Conservation (phyloP, 2,113 vertebrate species). For the Amazona vittata region DNA sequence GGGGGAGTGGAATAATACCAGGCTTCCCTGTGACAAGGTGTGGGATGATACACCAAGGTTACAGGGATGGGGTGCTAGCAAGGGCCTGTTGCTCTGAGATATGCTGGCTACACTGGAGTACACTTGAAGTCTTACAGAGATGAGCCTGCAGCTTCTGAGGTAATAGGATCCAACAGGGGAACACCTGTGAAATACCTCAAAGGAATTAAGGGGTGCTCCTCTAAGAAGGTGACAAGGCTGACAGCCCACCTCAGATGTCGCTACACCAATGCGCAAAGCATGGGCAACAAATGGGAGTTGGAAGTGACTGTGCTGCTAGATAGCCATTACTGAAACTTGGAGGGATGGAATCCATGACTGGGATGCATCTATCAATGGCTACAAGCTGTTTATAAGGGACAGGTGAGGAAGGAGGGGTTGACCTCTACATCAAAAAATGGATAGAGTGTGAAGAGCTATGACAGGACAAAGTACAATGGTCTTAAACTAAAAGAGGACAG, state of each 20-base stretch:
- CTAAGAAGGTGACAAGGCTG: not conserved
- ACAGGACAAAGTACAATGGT: not conserved
- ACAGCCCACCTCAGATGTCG: not conserved
- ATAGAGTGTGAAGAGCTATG: not conserved
- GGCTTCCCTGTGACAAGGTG: not conserved
- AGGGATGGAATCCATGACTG: not conserved
- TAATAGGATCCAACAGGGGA: not conserved
- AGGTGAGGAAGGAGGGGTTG: not conserved
- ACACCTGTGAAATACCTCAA: not conserved
- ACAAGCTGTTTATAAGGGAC: not conserved
- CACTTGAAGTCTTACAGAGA: not conserved
- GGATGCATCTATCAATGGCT: not conserved
- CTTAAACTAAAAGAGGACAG: not conserved
- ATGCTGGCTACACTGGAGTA: not conserved
- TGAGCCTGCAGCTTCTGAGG: not conserved
- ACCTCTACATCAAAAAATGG: not conserved
- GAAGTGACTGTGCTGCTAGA: not conserved
- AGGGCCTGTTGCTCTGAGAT: not conserved
- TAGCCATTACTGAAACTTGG: no score
- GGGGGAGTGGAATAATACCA: not conserved
- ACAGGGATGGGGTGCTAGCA: not conserved
- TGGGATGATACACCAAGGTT: not conserved
- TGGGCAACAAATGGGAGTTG: not conserved
- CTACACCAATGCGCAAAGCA: not conserved
- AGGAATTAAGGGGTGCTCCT: not conserved